Base-by-base conservation (phyloP, 35 echinoderm and acorn worm genomes). In the Heliocidaris tuberculata region DNA sequence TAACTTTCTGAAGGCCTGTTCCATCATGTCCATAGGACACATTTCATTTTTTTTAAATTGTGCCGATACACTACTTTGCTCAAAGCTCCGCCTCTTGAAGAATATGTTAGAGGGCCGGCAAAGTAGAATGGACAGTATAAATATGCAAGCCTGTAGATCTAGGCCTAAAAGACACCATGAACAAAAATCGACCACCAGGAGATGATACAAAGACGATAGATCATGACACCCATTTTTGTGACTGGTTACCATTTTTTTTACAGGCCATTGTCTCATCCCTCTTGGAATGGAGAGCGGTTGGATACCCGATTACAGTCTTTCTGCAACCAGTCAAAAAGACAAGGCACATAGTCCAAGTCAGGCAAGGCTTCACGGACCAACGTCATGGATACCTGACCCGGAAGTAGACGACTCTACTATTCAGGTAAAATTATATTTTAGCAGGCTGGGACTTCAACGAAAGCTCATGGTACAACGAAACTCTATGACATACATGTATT, bases 331-430 rank as follows among this genome's bases (percentile, higher is more conserved):
- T 31, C 91, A 59, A 48, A 93, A 17, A 93, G 91, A 93, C 27
- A 48, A 59, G 9, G 47, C 10, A 59, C 91, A 93, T 59, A 31
- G 31, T 13, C 49, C 91, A n/a, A 93, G 91, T 59, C 48, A 93
- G 13, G 91, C 91, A n/a, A 49, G 91, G 48, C 91, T 93, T 49
- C 91, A 93, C n/a, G 91, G 91, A 13, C 31, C 48, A 21, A 59
- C 91, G 48, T 93, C 91, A 52, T 93, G 91, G 91, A 93, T 93
- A 30, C 91, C 91, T 47, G 47, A 89, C 87, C 31, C 87, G 12
- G 47, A 48, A 16, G 87, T 89, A 17, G 31, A 89, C 0, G 87
- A 89, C 31, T 47, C 87, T 6, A 42, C 87, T 31, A 89, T 48
- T 27, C 87, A 32, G 87, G 87, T 89, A 32, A 85, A 15, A 15